Conservation (phyloP, 2,888 invertebrate genomes). For the Buathra laborator region DNA sequence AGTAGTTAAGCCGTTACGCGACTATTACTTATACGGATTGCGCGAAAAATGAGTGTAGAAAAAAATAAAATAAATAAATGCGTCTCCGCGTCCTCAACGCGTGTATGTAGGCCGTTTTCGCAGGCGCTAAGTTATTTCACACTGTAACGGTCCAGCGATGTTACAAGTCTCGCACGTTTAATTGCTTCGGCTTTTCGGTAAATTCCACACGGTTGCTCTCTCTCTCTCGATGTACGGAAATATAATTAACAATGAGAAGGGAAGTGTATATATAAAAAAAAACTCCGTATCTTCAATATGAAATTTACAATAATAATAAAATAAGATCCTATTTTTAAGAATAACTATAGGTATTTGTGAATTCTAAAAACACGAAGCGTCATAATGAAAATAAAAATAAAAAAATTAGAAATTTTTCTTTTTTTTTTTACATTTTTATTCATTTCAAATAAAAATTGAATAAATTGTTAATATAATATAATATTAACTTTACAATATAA, state of each 20-base stretch:
- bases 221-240: slow-evolving; percentile 10
- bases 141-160: slow-evolving; percentile 29
- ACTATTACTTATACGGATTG: slow-evolving; percentile 18
- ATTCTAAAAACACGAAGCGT: too few species aligned
- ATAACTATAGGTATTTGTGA: too few species aligned
- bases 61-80: background rate
- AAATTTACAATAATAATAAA: too few species aligned
- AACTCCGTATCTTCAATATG: background rate
- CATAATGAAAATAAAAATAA: too few species aligned
- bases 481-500: background rate
- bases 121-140: background rate
- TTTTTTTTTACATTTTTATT: too few species aligned
- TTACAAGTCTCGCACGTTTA: slow-evolving; percentile 31
- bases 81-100: background rate
- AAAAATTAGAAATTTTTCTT: too few species aligned
- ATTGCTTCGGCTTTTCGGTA: slow-evolving; percentile 57
- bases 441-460: too few species aligned
- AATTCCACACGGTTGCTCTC: slow-evolving; percentile 3
- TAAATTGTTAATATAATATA: background rate
- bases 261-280: slow-evolving; percentile 13
- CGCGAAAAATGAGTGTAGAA: slow-evolving; percentile 25
- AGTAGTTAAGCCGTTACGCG: slow-evolving; percentile 26
- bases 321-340: too few species aligned
- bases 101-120: slow-evolving; percentile 24
- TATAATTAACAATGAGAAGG: slow-evolving; percentile 54